phyloP scores from a whole-genome alignment of 2,888 invertebrate species.

The Xanthorhoe spadicearia region DNA sequence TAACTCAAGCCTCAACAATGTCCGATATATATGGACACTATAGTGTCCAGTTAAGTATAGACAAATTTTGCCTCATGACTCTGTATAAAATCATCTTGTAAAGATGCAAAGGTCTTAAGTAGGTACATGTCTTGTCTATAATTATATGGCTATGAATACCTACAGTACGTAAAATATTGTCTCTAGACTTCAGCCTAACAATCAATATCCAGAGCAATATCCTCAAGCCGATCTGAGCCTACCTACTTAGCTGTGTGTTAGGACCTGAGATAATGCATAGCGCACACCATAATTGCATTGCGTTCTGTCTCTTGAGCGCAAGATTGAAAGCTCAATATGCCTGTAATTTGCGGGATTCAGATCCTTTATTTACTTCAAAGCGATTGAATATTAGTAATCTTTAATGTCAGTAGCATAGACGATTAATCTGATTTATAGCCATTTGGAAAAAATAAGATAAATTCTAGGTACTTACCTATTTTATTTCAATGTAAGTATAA shows the following conservation, averaged over 20 bases:
- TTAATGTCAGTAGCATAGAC: too few species aligned
- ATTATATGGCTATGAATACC: background rate
- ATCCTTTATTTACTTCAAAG: slow-evolving; percentile 2
- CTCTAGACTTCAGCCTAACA: slow-evolving; percentile 6
- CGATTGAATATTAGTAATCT: background rate
- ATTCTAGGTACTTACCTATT: too few species aligned
- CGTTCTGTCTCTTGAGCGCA: slow-evolving; percentile 14
- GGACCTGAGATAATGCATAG: slow-evolving; percentile 17
- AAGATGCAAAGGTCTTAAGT: too few species aligned
- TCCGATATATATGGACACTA: too few species aligned
- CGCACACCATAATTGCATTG: slow-evolving; percentile 28
- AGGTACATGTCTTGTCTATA: too few species aligned
- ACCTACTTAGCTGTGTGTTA: slow-evolving; percentile 9
- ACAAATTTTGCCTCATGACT: too few species aligned
- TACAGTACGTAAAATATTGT: background rate
- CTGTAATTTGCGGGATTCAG: slow-evolving; percentile 17
- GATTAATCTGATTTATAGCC: too few species aligned
- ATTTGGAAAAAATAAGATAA: too few species aligned
- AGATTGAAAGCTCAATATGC: slow-evolving; percentile 27
- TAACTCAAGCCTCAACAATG: too few species aligned
- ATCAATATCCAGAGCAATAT: slow-evolving; percentile 19
- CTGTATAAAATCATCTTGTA: too few species aligned
- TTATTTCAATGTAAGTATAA: too few species aligned
- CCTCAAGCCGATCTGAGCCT: background rate
- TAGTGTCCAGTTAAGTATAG: too few species aligned